These are phyloP conservation scores for Callinectes sapidus DNA, from an alignment of 2,888 invertebrate genomes.

Conservation along the genomic window DNA sequence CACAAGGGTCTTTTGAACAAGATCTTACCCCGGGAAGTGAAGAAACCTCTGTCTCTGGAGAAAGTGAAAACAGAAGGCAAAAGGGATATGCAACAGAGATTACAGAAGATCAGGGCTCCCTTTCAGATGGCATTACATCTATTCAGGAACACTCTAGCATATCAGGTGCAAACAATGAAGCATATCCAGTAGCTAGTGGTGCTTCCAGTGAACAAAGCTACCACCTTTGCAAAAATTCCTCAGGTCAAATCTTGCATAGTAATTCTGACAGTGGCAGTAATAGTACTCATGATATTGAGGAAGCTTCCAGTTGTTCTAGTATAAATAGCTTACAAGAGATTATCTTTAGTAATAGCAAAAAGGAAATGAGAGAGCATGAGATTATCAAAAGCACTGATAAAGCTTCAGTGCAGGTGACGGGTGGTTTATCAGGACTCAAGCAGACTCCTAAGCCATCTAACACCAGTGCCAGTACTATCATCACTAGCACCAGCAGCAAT, in stretches of 20 bases:
- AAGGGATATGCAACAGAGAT: conserved; percentile 13
- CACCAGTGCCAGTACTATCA: background rate
- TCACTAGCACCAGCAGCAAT: background rate
- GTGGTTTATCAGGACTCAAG: background rate
- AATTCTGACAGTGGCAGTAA: background rate
- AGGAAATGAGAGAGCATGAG: background rate
- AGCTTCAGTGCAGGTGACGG: background rate
- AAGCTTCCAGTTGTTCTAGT: conserved; percentile 28
- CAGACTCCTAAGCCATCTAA: background rate
- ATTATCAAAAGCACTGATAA: background rate
- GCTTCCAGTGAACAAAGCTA: background rate
- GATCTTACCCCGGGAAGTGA: conserved; percentile 10
- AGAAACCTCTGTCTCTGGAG: background rate
- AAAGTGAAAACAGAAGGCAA: background rate
- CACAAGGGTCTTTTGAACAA: conserved; percentile 43
- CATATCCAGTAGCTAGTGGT: background rate
- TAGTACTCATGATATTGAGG: conserved; percentile 1
- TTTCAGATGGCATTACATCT: conserved; percentile 33
- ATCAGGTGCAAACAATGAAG: background rate
- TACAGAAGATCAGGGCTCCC: conserved; percentile 3
- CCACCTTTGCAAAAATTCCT: background rate
- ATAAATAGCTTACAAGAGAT: background rate
- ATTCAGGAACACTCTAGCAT: background rate
- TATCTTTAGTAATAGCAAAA: background rate
- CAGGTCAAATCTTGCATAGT: background rate